Conservation (phyloP, 2,888 invertebrate genomes). For the Osedax frankpressi region DNA sequence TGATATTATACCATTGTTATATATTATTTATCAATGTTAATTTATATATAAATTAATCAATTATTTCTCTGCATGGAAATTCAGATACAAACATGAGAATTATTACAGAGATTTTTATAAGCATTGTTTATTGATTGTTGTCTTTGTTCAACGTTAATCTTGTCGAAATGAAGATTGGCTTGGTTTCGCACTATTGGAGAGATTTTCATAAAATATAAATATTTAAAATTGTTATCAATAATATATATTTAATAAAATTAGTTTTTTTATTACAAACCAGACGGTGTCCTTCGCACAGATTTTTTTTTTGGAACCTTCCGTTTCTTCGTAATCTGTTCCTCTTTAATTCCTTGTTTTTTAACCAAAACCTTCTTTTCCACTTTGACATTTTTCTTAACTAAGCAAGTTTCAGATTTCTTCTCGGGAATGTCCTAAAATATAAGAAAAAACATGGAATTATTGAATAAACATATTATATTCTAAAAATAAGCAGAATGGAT, state of each 20-base stretch:
- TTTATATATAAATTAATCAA: background rate
- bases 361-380: slow-evolving; percentile 70
- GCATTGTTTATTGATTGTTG: slow-evolving; percentile 66
- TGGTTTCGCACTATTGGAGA: slow-evolving; percentile 45
- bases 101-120: slow-evolving; percentile 66
- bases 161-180: slow-evolving; percentile 51
- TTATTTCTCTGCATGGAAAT: too few species aligned
- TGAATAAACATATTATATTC: too few species aligned
- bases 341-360: slow-evolving; percentile 57
- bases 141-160: slow-evolving; percentile 66
- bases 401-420: slow-evolving; percentile 33
- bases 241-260: too few species aligned
- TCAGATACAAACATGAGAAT: slow-evolving; percentile 55
- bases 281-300: slow-evolving; percentile 38
- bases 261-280: slow-evolving; percentile 33
- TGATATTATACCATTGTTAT: too few species aligned
- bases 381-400: slow-evolving; percentile 65
- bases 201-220: too few species aligned
- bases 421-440: too few species aligned
- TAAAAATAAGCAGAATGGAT: too few species aligned
- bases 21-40: background rate
- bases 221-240: too few species aligned
- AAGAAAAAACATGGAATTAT: too few species aligned
- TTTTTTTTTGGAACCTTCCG: slow-evolving; percentile 22
- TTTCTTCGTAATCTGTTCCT: slow-evolving; percentile 28